A percentile compares a stretch with the other conserved stretches of the same genome.
phyloP scores from a whole-genome alignment of 1,140 invertebrate species.

The Sycobia sp. region DNA sequence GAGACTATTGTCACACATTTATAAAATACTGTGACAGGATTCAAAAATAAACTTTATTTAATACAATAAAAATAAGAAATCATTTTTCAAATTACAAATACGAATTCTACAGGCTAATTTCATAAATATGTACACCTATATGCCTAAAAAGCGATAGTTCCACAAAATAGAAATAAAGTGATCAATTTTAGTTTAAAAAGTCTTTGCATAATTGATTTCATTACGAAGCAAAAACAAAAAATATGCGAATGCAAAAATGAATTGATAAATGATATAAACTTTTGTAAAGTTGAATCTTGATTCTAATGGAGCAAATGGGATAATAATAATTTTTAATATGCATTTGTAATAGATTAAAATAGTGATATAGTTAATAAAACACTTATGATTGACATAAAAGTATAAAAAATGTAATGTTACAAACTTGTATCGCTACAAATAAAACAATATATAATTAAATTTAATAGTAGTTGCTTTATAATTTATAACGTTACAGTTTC shows the following conservation, averaged over 20 bases:
- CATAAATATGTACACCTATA: conserved; percentile 56
- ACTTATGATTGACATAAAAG: conserved; percentile 5
- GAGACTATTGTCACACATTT: conserved; percentile 21
- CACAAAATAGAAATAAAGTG: conserved; percentile 6
- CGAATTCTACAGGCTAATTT: conserved; percentile 53
- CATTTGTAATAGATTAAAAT: conserved; percentile 10
- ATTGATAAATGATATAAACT: conserved; percentile 25
- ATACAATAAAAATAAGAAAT: conserved; percentile 52
- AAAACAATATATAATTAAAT: conserved; percentile 19
- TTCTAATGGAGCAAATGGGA: conserved; percentile 46
- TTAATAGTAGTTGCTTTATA: conserved; percentile 13
- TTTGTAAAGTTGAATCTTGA: conserved; percentile 5
- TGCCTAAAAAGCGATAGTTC: conserved; percentile 36
- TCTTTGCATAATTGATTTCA: conserved; percentile 15
- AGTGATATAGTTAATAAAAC: conserved; percentile 19
- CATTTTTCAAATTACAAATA: conserved; percentile 53
- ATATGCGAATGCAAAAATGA: conserved; percentile 10
- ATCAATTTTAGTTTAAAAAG: conserved; percentile 13
- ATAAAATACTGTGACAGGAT: conserved; percentile 42
- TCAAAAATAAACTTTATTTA: conserved; percentile 55
- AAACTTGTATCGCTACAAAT: neutral
- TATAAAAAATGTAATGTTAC: conserved; percentile 19
- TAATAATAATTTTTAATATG: conserved; percentile 31
- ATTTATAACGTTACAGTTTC: conserved; percentile 5
- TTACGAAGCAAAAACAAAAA: conserved; percentile 11